Percentiles rank a stretch among this genome's conserved stretches.
Conservation (phyloP, 2,888 invertebrate species). For the Eilema caniola region DNA sequence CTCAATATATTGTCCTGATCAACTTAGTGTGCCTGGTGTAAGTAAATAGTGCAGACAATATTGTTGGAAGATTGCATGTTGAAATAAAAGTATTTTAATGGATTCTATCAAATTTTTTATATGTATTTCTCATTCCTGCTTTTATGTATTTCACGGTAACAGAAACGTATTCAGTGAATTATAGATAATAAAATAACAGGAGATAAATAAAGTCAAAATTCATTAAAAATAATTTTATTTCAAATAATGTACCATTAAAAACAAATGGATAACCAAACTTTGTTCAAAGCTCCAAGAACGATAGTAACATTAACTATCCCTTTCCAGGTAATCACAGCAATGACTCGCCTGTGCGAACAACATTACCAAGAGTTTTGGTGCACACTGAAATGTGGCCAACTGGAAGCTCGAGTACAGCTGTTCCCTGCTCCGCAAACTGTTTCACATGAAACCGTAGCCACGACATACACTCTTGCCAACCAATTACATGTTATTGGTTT, state of each 20-base stretch:
- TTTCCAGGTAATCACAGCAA: slow-evolving; percentile 68
- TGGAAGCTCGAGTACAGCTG: slow-evolving; percentile 78
- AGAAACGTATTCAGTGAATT: too few relatives aligned
- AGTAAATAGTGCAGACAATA: slow-evolving; percentile 43
- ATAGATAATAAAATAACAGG: too few relatives aligned
- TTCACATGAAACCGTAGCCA: slow-evolving; percentile 88
- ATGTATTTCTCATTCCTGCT: too few relatives aligned
- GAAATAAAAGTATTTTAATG: too few relatives aligned
- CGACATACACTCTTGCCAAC: slow-evolving; percentile 88
- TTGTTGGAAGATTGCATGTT: too few relatives aligned
- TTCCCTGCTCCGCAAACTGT: slow-evolving; percentile 85
- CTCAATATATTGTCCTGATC: slow-evolving; percentile 79
- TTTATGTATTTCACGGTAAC: neutral
- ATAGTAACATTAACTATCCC: neutral
- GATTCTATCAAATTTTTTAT: too few relatives aligned
- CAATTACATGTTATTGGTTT: slow-evolving; percentile 95
- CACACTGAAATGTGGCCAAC: slow-evolving; percentile 79
- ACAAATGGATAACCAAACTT: too few relatives aligned
- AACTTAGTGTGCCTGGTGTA: slow-evolving; percentile 76
- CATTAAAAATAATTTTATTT: too few relatives aligned
- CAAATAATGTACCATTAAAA: too few relatives aligned
- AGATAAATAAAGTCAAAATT: too few relatives aligned
- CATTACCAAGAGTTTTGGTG: slow-evolving; percentile 82
- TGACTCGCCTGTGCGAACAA: slow-evolving; percentile 78
- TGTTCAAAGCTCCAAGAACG: too few relatives aligned